These are phyloP conservation scores for Melozone crissalis DNA, from an alignment of 2,113 vertebrate genomes.

Conservation along the genomic window DNA sequence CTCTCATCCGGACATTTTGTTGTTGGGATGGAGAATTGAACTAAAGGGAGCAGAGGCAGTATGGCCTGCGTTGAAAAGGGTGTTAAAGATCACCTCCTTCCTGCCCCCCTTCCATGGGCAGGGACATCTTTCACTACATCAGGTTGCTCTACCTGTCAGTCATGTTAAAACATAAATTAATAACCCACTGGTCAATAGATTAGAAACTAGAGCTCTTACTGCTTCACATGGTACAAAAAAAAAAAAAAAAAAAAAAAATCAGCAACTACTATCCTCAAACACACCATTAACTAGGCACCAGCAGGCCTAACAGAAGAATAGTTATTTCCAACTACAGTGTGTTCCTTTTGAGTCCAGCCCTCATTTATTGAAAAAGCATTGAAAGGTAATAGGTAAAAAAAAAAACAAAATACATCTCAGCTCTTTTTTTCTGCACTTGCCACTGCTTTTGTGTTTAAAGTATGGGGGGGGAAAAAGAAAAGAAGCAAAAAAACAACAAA, in stretches of 20 bases:
- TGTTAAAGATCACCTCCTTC: background rate
- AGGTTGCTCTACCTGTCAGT: background rate
- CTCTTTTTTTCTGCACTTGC: background rate
- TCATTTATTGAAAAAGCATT: background rate
- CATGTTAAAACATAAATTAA: background rate
- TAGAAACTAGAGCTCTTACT: background rate
- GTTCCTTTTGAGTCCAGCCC: background rate
- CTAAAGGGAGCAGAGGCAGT: background rate
- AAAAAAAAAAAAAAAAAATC: background rate
- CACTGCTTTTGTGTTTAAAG: background rate
- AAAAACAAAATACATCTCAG: background rate
- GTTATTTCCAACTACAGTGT: background rate
- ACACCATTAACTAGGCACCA: background rate
- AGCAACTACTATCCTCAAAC: background rate
- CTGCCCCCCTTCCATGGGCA: background rate
- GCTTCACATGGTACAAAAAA: background rate
- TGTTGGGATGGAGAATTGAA: background rate
- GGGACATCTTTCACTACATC: background rate
- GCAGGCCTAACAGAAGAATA: background rate
- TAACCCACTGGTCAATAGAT: background rate
- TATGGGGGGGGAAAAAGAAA: rapidly evolving
- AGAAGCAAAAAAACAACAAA: too few species aligned
- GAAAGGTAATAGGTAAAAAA: background rate
- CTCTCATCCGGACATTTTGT: background rate
- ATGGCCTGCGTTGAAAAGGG: background rate